These are phyloP conservation scores for Harpegnathos saltator DNA, from an alignment of 1,140 invertebrate genomes.

Conservation along the genomic window DNA sequence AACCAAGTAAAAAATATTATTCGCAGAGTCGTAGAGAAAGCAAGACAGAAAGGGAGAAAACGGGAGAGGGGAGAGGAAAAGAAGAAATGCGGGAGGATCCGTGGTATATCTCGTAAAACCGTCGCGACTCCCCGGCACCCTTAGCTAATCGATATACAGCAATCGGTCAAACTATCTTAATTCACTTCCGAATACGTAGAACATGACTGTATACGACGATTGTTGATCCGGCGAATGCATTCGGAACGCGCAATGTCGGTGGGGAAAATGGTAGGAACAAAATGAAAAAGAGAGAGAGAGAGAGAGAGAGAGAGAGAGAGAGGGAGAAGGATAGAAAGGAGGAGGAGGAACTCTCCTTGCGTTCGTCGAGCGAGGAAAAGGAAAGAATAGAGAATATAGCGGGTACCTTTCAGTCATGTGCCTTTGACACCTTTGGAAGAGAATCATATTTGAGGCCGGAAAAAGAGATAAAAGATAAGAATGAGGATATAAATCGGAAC, in stretches of 20 bases:
- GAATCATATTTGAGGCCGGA: constrained; percentile 31
- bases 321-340: neutral
- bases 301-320: neutral
- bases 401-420: constrained; percentile 70
- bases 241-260: constrained; percentile 67
- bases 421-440: constrained; percentile 71
- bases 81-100: neutral
- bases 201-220: constrained; percentile 61
- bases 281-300: neutral
- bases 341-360: neutral
- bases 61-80: too few species aligned
- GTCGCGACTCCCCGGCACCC: constrained; percentile 7
- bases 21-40: constrained; percentile 5
- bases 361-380: constrained; percentile 11
- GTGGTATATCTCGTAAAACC: constrained; percentile 22
- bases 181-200: constrained; percentile 36
- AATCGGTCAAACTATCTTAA: constrained; percentile 30
- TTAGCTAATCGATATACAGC: constrained; percentile 7
- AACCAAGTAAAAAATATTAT: constrained; percentile 32
- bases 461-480: neutral
- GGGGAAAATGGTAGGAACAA: neutral
- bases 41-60: too few species aligned
- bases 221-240: constrained; percentile 27
- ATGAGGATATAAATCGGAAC: neutral
- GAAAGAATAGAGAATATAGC: constrained; percentile 50